Base-by-base conservation (phyloP, 2,888 invertebrate genomes). In the Ophion ellenae region DNA sequence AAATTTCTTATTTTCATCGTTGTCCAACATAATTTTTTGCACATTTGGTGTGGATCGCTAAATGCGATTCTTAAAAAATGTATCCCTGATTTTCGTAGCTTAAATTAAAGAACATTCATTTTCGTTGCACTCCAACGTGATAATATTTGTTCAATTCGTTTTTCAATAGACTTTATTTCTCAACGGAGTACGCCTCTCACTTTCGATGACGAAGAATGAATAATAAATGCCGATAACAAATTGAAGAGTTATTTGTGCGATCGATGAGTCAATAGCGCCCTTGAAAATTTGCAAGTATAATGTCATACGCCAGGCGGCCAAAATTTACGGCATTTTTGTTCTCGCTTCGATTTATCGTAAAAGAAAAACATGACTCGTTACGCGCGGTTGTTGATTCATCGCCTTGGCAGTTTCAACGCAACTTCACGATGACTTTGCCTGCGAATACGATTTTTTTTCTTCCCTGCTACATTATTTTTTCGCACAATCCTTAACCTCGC, bases 231-330 rank as follows among this genome's bases (percentile, higher is more conserved):
- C 14, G 14, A 53, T 17, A 53, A 53, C 24, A 36, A 76, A 66
- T 57, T 24, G 14, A 61, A 36, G 14, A 10, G 45, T 61, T 47
- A 47, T 61, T 40, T 40, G 61, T 61, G 74, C 36, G 53, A 74
- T 61, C 57, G 74, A 74, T 61, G 74, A 40, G 74, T 74, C 74
- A 61, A 73, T 73, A 53, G 11, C 53, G 61, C 45, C 74, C 61
- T 74, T 74, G 74, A 74, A 61, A 20, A 61, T 74, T 74, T 61
- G 61, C 74, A 74, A 61, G 74, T 74, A 61, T 45, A 24, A 40
- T 61, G 40, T 32, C 47, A 61, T 3, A 10, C 28, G 6, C 10
- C 17, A 17, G 32, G 32, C 32, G 63, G 59, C 61, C 36, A 20
- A 40, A 20, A 61, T 40, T 40, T 14, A 74, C 24, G 7, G 59